A percentile compares a stretch with the other conserved stretches of the same genome.
Evolutionary conservation across 2,113 vertebrate genomes (phyloP).

Genomic region (Salvator merianae): DNA sequence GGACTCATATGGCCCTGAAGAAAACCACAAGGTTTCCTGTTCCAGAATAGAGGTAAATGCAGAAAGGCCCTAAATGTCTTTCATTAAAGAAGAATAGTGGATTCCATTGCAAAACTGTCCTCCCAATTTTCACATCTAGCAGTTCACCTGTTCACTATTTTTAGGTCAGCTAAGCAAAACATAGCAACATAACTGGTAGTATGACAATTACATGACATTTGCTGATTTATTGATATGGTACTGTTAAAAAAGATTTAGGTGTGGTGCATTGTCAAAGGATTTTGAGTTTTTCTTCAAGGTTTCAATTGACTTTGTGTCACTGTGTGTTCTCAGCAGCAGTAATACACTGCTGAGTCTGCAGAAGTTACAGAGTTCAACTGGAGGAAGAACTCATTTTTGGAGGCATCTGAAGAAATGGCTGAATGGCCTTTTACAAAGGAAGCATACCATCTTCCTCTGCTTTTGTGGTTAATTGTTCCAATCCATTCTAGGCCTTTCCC

Average conservation of each 20-base stretch:
- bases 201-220: neutral
- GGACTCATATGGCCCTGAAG: too few relatives aligned
- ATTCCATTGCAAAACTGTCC: too few relatives aligned
- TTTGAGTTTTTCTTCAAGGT: neutral
- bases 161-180: too few relatives aligned
- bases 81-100: too few relatives aligned
- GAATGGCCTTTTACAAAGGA: neutral
- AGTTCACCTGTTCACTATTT: too few relatives aligned
- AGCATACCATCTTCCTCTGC: neutral
- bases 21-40: too few relatives aligned
- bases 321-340: neutral
- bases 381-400: constrained; percentile 10
- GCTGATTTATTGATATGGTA: neutral
- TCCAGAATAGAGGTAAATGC: too few relatives aligned
- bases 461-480: neutral
- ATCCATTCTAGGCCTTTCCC: constrained; percentile 29
- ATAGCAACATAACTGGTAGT: too few relatives aligned
- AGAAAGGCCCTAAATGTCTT: too few relatives aligned
- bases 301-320: neutral
- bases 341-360: neutral
- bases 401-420: constrained; percentile 23
- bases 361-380: neutral
- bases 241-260: neutral
- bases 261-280: neutral
- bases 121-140: too few relatives aligned